Evolutionary conservation across 2,113 vertebrate species (phyloP), one percentile per base, ranked within the genome.

Genomic region (Gallinago jamesoni): DNA sequence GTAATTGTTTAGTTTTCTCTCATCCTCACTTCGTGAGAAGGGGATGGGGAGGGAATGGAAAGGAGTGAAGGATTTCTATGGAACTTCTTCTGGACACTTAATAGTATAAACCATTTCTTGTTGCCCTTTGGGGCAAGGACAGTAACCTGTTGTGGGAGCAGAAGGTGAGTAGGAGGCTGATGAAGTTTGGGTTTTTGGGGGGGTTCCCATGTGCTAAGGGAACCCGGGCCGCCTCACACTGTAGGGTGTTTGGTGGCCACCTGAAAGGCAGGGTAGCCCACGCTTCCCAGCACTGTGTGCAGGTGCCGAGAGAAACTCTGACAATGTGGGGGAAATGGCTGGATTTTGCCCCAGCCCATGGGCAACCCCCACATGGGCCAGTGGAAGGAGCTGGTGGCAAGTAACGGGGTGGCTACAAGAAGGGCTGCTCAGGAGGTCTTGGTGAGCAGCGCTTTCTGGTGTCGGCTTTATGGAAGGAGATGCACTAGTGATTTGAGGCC

Each of bases 401-500:
- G 33, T 6, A 9, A 6, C 2, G 31, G 76, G 74, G 82, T 30
- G 41, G 53, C 17, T 0, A 3, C 25, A 7, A 10, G 68, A 72
- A 4, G 2, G 55, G 63, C 75, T n/a, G 30, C 21, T 66, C 37
- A 3, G 76, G 68, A 93, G 50, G 19, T 5, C 53, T 41, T 9
- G n/a, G 2, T 4, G 4, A 48, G 79, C 70, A 21, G 85, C 55
- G 1, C 53, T 53, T 24, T 12, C 21, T 64, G 76, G 14, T 14
- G 0, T 19, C 47, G 27, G 45, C 4, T 37, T 4, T 10, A 0
- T 35, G 56, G 50, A 19, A 11, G 52, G 28, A 14, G 50, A 75
- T 70, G 78, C 56, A 2, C 53, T 77, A 39, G 64, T 39, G 53
- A 12, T 89, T 89, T 94, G 92, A 94, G 95, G 89, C 92, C 90